phyloP scores from a whole-genome alignment of 2,888 invertebrate species.

The Fragum sueziense region DNA sequence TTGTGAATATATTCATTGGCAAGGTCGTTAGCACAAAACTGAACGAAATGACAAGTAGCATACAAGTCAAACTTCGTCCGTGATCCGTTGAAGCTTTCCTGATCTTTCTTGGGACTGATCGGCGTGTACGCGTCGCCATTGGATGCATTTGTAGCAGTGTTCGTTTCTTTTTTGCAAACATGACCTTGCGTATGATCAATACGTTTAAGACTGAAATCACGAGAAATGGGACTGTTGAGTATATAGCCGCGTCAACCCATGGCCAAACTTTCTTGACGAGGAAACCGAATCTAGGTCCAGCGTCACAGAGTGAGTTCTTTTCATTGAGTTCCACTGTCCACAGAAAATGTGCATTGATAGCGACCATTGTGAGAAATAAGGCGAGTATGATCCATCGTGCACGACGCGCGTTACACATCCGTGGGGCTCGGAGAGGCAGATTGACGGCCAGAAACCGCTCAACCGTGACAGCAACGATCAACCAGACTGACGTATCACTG shows the following conservation, averaged over 20 bases:
- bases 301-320: conserved; percentile 56
- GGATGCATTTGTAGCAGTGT: conserved; percentile 51
- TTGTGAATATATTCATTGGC: conserved; percentile 75
- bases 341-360: conserved; percentile 77
- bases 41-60: conserved; percentile 79
- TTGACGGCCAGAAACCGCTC: conserved; percentile 81
- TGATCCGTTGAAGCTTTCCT: conserved; percentile 50
- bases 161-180: conserved; percentile 61
- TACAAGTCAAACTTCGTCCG: conserved; percentile 74
- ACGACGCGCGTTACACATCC: conserved; percentile 73
- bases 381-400: conserved; percentile 64
- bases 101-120: conserved; percentile 27
- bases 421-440: conserved; percentile 76
- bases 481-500: conserved; percentile 80
- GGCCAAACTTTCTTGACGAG: conserved; percentile 78
- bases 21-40: conserved; percentile 78
- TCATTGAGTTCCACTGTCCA: conserved; percentile 73
- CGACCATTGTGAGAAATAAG: conserved; percentile 69
- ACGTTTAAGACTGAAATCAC: conserved; percentile 76
- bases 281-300: conserved; percentile 48
- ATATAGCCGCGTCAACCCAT: conserved; percentile 79
- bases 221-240: conserved; percentile 79
- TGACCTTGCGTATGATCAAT: conserved; percentile 77
- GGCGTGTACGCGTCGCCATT: conserved; percentile 14
- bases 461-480: conserved; percentile 80